A percentile compares a stretch with the other conserved stretches of the same genome.
phyloP scores from a whole-genome alignment of 2,797 vertebrate genomes.

The Myiothlypis coronata region DNA sequence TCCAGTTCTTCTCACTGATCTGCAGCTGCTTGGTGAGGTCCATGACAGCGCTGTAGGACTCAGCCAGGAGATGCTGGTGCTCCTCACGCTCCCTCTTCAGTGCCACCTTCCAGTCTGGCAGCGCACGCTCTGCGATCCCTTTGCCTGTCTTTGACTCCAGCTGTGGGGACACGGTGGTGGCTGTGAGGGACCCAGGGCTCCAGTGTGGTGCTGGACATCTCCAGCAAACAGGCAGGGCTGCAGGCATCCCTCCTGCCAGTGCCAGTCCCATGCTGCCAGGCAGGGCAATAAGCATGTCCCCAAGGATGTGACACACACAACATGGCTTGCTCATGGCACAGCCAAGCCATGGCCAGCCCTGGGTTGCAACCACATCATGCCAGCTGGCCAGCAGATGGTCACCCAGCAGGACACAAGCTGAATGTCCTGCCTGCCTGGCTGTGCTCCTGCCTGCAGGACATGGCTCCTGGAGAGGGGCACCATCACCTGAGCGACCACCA shows the following conservation, averaged over 20 bases:
- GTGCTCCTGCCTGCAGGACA: neutral
- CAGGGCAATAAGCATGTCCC: neutral
- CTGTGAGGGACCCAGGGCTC: neutral
- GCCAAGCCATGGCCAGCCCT: neutral
- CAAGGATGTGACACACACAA: neutral
- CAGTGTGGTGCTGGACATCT: neutral
- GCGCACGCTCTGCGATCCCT: constrained; percentile 75
- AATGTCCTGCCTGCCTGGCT: neutral
- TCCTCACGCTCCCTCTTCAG: constrained; percentile 92
- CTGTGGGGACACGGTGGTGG: constrained; percentile 60
- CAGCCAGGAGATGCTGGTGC: constrained; percentile 93
- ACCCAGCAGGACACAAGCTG: neutral
- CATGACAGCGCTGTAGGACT: constrained; percentile 96
- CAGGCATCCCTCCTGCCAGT: accelerated
- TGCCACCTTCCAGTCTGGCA: constrained; percentile 87
- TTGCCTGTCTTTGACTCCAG: constrained; percentile 89
- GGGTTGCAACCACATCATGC: accelerated
- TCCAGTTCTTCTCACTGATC: constrained; percentile 94
- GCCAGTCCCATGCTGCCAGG: neutral
- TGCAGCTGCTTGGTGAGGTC: constrained; percentile 96
- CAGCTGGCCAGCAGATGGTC: neutral
- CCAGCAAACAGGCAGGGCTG: neutral
- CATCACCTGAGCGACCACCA: accelerated
- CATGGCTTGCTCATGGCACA: neutral
- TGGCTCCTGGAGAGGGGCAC: neutral